Base-by-base conservation (phyloP, 2,113 vertebrate species). In the Scomber japonicus region DNA sequence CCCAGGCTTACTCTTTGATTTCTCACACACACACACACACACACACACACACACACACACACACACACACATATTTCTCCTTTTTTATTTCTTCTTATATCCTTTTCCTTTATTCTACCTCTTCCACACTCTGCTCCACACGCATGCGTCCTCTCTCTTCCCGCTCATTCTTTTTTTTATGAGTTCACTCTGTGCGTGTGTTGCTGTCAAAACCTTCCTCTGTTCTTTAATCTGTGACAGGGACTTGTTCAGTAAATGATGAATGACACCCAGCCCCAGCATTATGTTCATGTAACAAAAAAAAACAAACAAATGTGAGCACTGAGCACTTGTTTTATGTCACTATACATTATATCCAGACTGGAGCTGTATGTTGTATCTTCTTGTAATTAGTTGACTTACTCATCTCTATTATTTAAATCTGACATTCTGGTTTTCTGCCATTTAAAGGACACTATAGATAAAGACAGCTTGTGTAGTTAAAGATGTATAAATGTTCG, bases 1-100 rank as follows among this genome's bases (percentile, higher is more conserved):
- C 49, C 31, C 71, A 71, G 30, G 56, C 62, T 73, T 40, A 15
- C 61, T 69, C 85, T 80, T 90, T 91, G 88, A 88, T 85, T 71
- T 62, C 14, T 1, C 78, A 46, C 78, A 17, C 61, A 13, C 57
- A 54, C 61, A 35, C 31, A 35, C 31, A 54, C 51, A 35, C 31
- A 35, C 31, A 17, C 51, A 54, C 51, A n/a, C 61, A 62, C 7
- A 7, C 31, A 35, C 31, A 35, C 31, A 35, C 31, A 35, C 31
- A 54, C 51, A 7, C 51, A 54, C 51, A 7, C 51, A 54, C 51
- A 19, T 40, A 62, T 17, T 10, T 44, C 17, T 44, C 5, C 5
- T 16, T 48, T 9, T 9, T 40, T 40, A 27, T 27, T 27, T 27
- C 24, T 7, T 35, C 35, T 8, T 40, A 40, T 40, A 40, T 40